A percentile compares a stretch with the other conserved stretches of the same genome.
These are phyloP conservation scores for Clytia hemisphaerica DNA, from an alignment of 30 jellyfish, hydroid and myxozoan species.

Conservation along the genomic window DNA sequence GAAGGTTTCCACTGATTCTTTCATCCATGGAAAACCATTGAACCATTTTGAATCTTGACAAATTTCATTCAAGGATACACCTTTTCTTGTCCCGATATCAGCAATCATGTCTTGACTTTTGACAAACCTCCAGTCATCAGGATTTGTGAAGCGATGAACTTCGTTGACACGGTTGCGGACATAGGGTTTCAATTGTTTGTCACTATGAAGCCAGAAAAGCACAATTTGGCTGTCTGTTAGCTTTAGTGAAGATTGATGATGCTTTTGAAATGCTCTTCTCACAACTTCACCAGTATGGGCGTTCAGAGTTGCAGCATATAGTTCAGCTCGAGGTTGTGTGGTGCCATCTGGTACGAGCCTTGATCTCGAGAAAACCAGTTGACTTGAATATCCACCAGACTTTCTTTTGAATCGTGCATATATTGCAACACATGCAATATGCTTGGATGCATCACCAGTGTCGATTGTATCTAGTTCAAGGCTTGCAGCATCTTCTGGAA, in stretches of 20 bases:
- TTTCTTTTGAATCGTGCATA: too few species aligned
- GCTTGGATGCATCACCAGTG: too few species aligned
- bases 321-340: too few species aligned
- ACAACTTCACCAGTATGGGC: conserved; percentile 12
- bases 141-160: neutral
- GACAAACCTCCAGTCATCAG: neutral
- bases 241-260: neutral
- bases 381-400: too few species aligned
- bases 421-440: too few species aligned
- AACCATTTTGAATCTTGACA: conserved; percentile 3
- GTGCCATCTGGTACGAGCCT: neutral
- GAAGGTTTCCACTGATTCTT: too few species aligned
- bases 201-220: neutral
- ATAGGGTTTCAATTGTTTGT: too few species aligned
- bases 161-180: conserved; percentile 10
- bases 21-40: neutral
- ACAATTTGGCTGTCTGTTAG: conserved; percentile 6
- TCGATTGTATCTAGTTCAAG: too few species aligned
- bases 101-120: conserved; percentile 5
- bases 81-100: conserved; percentile 10
- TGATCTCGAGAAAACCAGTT: conserved; percentile 8
- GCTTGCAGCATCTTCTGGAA: too few species aligned
- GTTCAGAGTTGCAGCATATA: neutral
- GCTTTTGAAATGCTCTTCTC: neutral
- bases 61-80: conserved; percentile 3